Conservation (phyloP, 1,140 invertebrate species). For the Prorops nasuta region DNA sequence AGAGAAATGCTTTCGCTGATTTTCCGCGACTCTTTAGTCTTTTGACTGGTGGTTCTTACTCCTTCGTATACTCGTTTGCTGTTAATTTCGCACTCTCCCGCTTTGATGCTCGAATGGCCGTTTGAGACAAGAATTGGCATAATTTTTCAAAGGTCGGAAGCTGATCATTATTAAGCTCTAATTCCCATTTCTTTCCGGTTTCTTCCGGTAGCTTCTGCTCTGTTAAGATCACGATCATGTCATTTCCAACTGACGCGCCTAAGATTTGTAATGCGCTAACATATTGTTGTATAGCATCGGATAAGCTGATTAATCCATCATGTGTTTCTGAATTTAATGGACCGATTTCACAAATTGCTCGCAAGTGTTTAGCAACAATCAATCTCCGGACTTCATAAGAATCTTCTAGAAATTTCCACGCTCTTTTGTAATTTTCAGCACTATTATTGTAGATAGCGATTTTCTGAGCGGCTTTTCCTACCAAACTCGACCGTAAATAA, state of each 20-base stretch:
- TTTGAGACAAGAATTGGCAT: slow-evolving; percentile 11
- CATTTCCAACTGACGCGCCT: not conserved
- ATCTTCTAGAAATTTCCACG: slow-evolving; percentile 19
- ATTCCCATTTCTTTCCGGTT: slow-evolving; percentile 16
- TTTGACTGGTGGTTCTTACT: slow-evolving; percentile 1
- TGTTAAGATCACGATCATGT: slow-evolving; percentile 9
- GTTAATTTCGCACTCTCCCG: slow-evolving; percentile 1
- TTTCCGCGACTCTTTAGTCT: not conserved
- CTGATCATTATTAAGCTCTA: slow-evolving; percentile 6
- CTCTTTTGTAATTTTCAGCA: slow-evolving; percentile 23
- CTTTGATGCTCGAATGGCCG: slow-evolving; percentile 6
- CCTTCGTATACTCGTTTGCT: slow-evolving; percentile 1
- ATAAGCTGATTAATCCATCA: not conserved
- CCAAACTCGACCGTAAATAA: slow-evolving; percentile 16
- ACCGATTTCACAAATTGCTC: slow-evolving; percentile 13
- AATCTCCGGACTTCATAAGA: slow-evolving; percentile 19
- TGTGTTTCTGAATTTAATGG: not conserved
- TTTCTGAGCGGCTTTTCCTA: slow-evolving; percentile 17
- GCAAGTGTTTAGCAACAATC: slow-evolving; percentile 16
- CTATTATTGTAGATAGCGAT: slow-evolving; percentile 12
- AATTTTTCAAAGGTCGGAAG: slow-evolving; percentile 9
- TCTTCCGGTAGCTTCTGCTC: slow-evolving; percentile 13
- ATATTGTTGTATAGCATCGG: slow-evolving; percentile 4
- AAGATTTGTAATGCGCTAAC: slow-evolving; percentile 8
- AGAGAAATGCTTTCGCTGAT: not conserved